Base-by-base conservation (phyloP, 1,140 invertebrate genomes). In the Oreohelix idahoensis region DNA sequence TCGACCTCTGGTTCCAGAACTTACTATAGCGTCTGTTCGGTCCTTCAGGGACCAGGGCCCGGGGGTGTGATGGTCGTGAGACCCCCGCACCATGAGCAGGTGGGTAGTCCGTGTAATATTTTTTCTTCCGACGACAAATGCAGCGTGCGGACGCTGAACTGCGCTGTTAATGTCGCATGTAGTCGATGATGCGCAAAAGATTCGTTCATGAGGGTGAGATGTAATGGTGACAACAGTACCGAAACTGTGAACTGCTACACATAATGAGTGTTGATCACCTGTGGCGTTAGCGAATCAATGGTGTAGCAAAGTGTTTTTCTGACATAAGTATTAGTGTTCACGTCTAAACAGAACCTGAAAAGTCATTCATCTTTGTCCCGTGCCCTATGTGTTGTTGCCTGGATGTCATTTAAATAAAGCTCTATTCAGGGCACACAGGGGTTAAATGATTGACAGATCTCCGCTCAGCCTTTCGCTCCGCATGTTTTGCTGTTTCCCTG, bases 11-110 rank as follows among this genome's bases (percentile, higher is more conserved):
- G 66, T 26, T 32, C 38, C 51, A n/a, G 63, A 17, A 1, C 26
- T 23, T 29, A 1, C 23, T 36, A 15, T 29, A 39, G 79, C 2
- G 39, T 82, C 80, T 0, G 38, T 45, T 17, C 79, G 5, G 35
- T 74, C 70, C 45, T 82, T 82, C 26, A 82, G 71, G 17, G 80
- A 74, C 80, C 80, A 82, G 0, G 80, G 42, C 20, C 80, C 51
- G 11, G 35, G 26, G n/a, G 35, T 10, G 49, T 82, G 70, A 17
- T 49, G 69, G 29, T 81, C 63, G 79, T 79, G 77, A 36, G 66
- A 32, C 2, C 15, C 79, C 20, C 79, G 63, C 10, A 71, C 45
- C 39, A 51, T 71, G 63, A 39, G 39, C 69, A 71, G 4, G n/a
- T 45, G 39, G 38, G 2, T 58, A 20, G 53, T 45, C 15, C 15